Base-by-base conservation (phyloP, 2,888 invertebrate species). In the Parascotia fuliginaria region DNA sequence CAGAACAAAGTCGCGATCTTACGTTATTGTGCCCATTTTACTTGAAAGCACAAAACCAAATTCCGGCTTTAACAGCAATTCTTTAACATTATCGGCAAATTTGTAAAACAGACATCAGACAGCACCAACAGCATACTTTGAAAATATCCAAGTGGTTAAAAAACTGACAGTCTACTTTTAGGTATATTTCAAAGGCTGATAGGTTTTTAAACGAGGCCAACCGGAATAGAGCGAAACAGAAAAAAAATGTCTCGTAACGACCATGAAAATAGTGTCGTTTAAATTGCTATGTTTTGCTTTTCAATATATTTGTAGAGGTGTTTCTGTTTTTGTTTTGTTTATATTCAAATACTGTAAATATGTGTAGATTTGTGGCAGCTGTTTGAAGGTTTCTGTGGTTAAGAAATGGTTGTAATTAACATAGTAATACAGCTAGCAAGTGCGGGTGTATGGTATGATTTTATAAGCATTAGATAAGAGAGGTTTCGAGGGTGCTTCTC, bases 171-270 rank as follows among this genome's bases (percentile, higher is more conserved):
- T 36, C 40, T 42, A 39, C 34, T 55, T 53, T 55, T 63, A 40
- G 56, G 54, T 59, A 56, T 65, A 65, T 60, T 65, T 62, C 59
- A 69, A 59, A 54, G 47, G 31, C 56, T 60, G 70, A 66, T 69
- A 62, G 62, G 56, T 62, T 66, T 68, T 69, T 66, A 65, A 66
- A 60, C 56, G 70, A 46, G 70, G 56, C 59, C 66, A 51, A 42
- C 12, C 60, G 62, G 52, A 69, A 65, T 37, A 28, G 50, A 34
- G 46, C 28, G 41, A 44, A 37, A 13, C 48, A 51, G 51, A 36
- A 65, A 60, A 65, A 58, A 43, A 24, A 43, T 63, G 48, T 44
- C 51, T 41, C 49, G 51, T 65, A 68, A 68, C 65, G 65, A 65
- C 65, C 52, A 39, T 61, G 31, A 65, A n/a, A 68, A 65, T 65